Conservation (phyloP, 1,140 invertebrate genomes). For the Brachionus koreanus region DNA sequence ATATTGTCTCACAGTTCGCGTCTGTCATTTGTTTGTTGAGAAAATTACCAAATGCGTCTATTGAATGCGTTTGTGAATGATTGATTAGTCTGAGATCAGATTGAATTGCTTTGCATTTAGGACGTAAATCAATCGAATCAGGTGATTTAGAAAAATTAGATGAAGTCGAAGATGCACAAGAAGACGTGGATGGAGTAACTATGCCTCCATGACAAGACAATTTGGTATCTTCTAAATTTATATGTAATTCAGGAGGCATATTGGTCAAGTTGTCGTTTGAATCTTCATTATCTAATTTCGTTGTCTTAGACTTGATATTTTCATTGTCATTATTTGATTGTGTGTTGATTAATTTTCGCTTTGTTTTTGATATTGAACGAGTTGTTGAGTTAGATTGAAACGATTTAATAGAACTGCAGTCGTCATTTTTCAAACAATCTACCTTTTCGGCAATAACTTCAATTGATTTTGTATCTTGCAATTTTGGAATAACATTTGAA, state of each 20-base stretch:
- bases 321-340: not conserved
- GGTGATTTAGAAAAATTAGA: slow-evolving; percentile 3
- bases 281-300: not conserved
- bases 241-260: not conserved
- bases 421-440: not conserved
- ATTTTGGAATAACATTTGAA: not conserved
- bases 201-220: not conserved
- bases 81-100: not conserved
- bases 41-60: slow-evolving; percentile 4
- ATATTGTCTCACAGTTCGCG: not conserved
- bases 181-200: not conserved
- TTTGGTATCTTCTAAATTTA: slow-evolving; percentile 18
- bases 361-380: not conserved
- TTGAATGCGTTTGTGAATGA: not conserved
- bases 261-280: not conserved
- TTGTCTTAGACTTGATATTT: not conserved
- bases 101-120: not conserved
- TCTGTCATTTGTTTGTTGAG: not conserved
- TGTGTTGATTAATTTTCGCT: not conserved
- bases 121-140: not conserved
- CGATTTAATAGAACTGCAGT: not conserved
- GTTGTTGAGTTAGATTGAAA: not conserved
- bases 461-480: not conserved
- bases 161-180: not conserved
- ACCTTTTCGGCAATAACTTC: not conserved